These are phyloP conservation scores for Operophtera brumata DNA, from an alignment of 2,888 invertebrate genomes.

Conservation along the genomic window DNA sequence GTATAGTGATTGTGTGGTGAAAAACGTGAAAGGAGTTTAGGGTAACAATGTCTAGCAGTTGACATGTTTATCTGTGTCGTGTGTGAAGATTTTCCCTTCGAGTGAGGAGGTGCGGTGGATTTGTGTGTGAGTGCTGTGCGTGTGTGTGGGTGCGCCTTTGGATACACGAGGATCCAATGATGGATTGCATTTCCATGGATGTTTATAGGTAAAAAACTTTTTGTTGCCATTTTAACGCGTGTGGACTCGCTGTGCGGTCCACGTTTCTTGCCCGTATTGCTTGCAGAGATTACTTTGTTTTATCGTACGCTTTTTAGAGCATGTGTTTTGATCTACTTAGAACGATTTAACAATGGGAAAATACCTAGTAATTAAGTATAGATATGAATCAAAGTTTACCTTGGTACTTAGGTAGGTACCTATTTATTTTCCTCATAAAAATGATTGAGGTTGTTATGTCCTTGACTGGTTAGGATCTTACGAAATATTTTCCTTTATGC, in stretches of 20 bases:
- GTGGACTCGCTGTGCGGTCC: conserved; percentile 45
- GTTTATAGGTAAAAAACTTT: conserved; percentile 74
- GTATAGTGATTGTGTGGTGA: conserved; percentile 70
- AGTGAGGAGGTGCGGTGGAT: conserved; percentile 76
- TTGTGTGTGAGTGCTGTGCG: conserved; percentile 70
- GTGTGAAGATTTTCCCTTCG: conserved; percentile 81
- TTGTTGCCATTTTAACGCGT: conserved; percentile 50
- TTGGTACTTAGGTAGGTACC: no score
- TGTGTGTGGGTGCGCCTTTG: conserved; percentile 68
- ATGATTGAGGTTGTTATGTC: conserved; percentile 49
- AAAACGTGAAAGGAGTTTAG: conserved; percentile 77
- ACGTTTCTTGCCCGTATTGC: conserved; percentile 38
- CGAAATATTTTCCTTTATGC: conserved; percentile 55
- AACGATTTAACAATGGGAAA: conserved; percentile 38
- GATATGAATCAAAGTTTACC: not conserved
- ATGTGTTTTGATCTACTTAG: conserved; percentile 46
- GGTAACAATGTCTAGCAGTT: conserved; percentile 80
- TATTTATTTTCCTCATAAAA: conserved; percentile 52
- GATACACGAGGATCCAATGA: conserved; percentile 73
- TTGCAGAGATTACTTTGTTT: conserved; percentile 58
- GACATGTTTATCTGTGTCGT: conserved; percentile 82
- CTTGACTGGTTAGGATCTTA: conserved; percentile 58
- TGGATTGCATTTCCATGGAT: conserved; percentile 79
- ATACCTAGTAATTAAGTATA: not conserved
- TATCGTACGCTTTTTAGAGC: conserved; percentile 45